A percentile compares a stretch with the other conserved stretches of the same genome.
Evolutionary conservation across 1,140 invertebrate genomes (phyloP).

Genomic region (Zaprionus africanus): DNA sequence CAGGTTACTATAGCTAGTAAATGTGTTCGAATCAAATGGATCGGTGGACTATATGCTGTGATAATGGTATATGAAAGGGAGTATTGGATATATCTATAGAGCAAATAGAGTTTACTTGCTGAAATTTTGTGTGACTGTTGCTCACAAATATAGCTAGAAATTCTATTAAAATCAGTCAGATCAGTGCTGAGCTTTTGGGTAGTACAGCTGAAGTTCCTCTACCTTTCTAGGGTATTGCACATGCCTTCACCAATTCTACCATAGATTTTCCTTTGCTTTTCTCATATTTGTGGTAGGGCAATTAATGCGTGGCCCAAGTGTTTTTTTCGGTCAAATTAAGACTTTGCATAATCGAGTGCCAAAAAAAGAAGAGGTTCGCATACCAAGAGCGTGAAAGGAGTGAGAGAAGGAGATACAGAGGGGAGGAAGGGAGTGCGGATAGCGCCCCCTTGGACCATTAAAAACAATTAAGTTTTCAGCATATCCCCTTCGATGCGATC

Average conservation of each 20-base stretch:
- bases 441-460: conserved; percentile 49
- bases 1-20: background rate
- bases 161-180: too few relatives aligned
- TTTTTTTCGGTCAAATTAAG: conserved; percentile 52
- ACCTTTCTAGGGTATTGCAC: background rate
- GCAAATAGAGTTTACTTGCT: too few relatives aligned
- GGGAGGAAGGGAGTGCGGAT: background rate
- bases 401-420: background rate
- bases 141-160: too few relatives aligned
- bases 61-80: background rate
- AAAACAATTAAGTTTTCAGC: conserved; percentile 66
- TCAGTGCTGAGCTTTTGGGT: too few relatives aligned
- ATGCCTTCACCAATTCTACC: background rate
- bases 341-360: conserved; percentile 78
- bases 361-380: conserved; percentile 48
- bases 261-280: conserved; percentile 21
- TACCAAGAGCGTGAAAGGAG: background rate
- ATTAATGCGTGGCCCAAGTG: conserved; percentile 56
- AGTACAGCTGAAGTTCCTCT: background rate
- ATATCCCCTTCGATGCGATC: conserved; percentile 11
- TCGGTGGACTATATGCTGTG: background rate
- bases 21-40: background rate
- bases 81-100: too few relatives aligned
- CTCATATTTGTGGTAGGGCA: conserved; percentile 36
- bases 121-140: too few relatives aligned